Percentiles rank a stretch among this genome's conserved stretches.
These are phyloP conservation scores for Brienomyrus brachyistius DNA, from an alignment of 2,113 vertebrate species.

Conservation along the genomic window DNA sequence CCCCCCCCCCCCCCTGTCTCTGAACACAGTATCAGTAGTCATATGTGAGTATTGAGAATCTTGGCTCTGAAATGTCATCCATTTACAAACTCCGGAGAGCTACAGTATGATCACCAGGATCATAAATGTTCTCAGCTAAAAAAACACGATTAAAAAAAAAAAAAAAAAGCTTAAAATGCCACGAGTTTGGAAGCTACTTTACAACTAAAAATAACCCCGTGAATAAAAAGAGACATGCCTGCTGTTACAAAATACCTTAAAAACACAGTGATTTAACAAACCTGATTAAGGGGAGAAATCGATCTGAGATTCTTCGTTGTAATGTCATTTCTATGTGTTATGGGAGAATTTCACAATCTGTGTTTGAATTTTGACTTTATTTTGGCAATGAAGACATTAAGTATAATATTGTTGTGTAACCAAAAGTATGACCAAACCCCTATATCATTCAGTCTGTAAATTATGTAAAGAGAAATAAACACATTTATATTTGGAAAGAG, in stretches of 20 bases:
- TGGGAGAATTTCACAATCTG: neutral
- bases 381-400: neutral
- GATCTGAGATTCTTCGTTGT: neutral
- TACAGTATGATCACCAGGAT: neutral
- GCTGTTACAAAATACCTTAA: neutral
- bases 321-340: neutral
- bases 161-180: neutral
- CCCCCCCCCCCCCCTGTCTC: neutral
- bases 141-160: neutral
- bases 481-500: neutral
- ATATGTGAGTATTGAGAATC: neutral
- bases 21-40: neutral
- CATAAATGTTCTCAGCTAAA: neutral
- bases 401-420: neutral
- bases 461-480: neutral
- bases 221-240: neutral
- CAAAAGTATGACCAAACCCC: neutral
- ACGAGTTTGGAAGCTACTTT: neutral
- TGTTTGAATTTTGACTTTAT: neutral
- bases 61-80: neutral
- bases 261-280: neutral
- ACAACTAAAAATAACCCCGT: neutral
- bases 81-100: neutral
- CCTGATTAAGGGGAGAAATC: neutral
- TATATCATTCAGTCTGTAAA: neutral